Base-by-base conservation (phyloP, 2,888 invertebrate genomes). In the Diogma glabrata region DNA sequence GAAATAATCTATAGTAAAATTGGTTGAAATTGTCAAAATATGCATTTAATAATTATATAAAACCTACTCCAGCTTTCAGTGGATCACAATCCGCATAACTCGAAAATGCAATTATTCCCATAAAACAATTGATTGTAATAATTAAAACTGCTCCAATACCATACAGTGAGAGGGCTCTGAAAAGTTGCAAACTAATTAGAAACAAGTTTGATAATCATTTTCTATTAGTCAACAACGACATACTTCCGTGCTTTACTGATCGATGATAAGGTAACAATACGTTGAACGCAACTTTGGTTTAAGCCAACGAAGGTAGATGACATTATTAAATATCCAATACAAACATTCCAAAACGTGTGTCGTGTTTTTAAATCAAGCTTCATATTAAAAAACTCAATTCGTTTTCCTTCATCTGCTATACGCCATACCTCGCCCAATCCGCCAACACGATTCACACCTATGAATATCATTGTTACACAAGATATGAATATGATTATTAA, bases 271-370 rank as follows among this genome's bases (percentile, higher is more conserved):
- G 82, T 77, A 28, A 81, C 72, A 55, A 82, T 80, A 54, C 84
- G 71, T 60, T 85, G 84, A 1, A 85, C 82, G 73, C 82, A 81
- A 48, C 81, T 80, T 66, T 85, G 85, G 67, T 83, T 82, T 12
- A 81, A 75, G 12, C 80, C 75, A 59, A 82, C 79, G 59, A 81
- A 78, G 1, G 78, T 72, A 9, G 78, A 72, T 75, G 79, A 80
- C 54, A 77, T 72, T 6, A 76, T 62, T 40, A 76, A 72, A 10
- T 79, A 78, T 10, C 76, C 75, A 49, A 79, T 65, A n/a, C 77
- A 61, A 24, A 78, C 72, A 38, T 78, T 75, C 78, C 81, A 84
- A 12, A 83, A 69, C 0, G 82, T 78, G 53, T 79, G 77, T 23
- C 84, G 72, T 38, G 76, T 74, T 47, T 75, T 75, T 16, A 77